phyloP scores from a whole-genome alignment of 2,888 invertebrate species.

The Malacosoma neustria region DNA sequence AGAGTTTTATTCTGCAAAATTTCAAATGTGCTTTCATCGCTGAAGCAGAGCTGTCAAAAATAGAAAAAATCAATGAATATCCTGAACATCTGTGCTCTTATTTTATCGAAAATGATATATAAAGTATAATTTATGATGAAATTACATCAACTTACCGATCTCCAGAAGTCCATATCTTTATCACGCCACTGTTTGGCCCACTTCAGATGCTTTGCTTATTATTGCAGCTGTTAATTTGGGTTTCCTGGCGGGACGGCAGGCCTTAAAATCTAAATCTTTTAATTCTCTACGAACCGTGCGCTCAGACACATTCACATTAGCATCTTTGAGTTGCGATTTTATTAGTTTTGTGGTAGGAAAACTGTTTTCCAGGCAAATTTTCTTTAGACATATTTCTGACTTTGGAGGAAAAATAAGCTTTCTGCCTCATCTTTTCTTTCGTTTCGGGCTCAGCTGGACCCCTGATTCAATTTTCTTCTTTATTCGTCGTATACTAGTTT shows the following conservation, averaged over 20 bases:
- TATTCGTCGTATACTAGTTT: slow-evolving; percentile 1
- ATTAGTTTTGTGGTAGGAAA: slow-evolving; percentile 3
- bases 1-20: too few relatives aligned
- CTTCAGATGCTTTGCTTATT: too few relatives aligned
- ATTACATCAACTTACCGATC: too few relatives aligned
- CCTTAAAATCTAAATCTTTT: slow-evolving; percentile 5
- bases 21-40: slow-evolving; percentile 6
- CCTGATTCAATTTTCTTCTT: slow-evolving; percentile 16
- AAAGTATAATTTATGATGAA: too few relatives aligned
- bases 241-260: slow-evolving; percentile 4
- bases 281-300: slow-evolving; percentile 4
- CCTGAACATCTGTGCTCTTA: too few relatives aligned
- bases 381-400: too few relatives aligned
- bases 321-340: too few relatives aligned
- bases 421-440: slow-evolving; percentile 1
- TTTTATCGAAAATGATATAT: too few relatives aligned
- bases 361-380: slow-evolving; percentile 5
- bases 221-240: too few relatives aligned
- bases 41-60: slow-evolving; percentile 5
- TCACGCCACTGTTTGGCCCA: too few relatives aligned
- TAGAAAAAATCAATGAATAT: neutral
- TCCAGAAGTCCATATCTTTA: too few relatives aligned
- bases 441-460: neutral
- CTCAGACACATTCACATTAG: slow-evolving; percentile 5
- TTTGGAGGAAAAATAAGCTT: slow-evolving; percentile 1